Percentiles rank a stretch among this genome's conserved stretches.
Evolutionary conservation across 1,140 invertebrate genomes (phyloP).

Genomic region (Euborellia annulipes): DNA sequence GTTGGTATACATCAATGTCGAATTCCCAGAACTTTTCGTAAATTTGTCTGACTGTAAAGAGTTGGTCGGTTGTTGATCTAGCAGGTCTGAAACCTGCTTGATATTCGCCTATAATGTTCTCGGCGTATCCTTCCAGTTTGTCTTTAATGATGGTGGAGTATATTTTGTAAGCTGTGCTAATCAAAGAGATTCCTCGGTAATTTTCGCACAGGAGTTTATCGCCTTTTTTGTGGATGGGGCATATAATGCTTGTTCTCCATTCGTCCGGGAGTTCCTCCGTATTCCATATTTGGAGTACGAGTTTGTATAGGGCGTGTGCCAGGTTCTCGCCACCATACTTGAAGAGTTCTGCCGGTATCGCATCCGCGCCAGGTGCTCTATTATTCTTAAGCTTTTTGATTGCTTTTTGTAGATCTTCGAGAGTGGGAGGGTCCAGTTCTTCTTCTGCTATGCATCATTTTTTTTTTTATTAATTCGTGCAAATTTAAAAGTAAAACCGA

Average conservation of each 20-base stretch:
- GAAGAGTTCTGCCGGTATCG: conserved; percentile 5
- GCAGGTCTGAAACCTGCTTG: conserved; percentile 8
- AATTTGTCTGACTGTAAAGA: conserved; percentile 10
- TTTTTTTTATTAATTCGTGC: no score
- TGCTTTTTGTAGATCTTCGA: conserved; percentile 5
- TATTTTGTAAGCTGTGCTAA: conserved; percentile 10
- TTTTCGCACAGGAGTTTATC: conserved; percentile 9
- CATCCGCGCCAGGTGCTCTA: conserved; percentile 5
- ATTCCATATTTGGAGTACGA: conserved; percentile 6
- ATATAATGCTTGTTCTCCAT: conserved; percentile 7
- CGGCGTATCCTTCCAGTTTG: conserved; percentile 4
- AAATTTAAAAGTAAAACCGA: no score
- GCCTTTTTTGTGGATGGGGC: conserved; percentile 11
- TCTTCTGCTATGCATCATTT: no score
- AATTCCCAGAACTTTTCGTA: no score
- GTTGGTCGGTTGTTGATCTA: conserved; percentile 11
- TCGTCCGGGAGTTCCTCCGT: conserved; percentile 8
- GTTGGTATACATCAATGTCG: no score
- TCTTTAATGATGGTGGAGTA: conserved; percentile 5
- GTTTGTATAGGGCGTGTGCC: conserved; percentile 1
- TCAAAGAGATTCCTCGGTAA: conserved; percentile 11
- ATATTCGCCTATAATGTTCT: conserved; percentile 9
- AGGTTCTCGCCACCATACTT: conserved; percentile 5
- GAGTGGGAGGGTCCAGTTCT: no score
- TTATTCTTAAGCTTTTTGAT: conserved; percentile 12